These are phyloP conservation scores for Drosophila kurseongensis DNA, from an alignment of 1,140 invertebrate species.

Conservation along the genomic window DNA sequence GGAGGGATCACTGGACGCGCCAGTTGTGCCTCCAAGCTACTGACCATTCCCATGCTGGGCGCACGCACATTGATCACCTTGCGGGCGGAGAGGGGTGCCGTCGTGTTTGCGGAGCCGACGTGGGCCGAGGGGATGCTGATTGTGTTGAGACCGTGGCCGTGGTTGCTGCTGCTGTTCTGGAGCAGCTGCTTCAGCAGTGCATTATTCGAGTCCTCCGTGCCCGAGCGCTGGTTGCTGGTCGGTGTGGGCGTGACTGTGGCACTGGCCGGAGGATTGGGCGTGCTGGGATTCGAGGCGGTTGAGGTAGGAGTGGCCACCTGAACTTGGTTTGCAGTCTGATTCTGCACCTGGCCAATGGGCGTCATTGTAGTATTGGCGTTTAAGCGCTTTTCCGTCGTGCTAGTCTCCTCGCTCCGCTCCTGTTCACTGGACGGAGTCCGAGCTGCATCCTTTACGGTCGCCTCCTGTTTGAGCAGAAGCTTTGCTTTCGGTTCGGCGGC, in stretches of 20 bases:
- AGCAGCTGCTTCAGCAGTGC: conserved; percentile 95
- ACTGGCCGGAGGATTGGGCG: conserved; percentile 1
- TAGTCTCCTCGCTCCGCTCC: conserved; percentile 12
- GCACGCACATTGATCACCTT: conserved; percentile 86
- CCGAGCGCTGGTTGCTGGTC: conserved; percentile 85
- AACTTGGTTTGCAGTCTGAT: not conserved
- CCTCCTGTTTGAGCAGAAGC: conserved; percentile 43
- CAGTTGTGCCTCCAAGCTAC: conserved; percentile 90
- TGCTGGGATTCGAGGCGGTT: not conserved
- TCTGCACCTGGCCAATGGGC: conserved; percentile 10
- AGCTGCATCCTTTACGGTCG: conserved; percentile 6
- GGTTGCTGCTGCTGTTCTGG: conserved; percentile 91
- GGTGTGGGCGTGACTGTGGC: not conserved
- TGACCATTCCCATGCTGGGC: conserved; percentile 88
- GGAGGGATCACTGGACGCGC: conserved; percentile 90
- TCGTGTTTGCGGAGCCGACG: conserved; percentile 38
- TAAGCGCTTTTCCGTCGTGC: conserved; percentile 29
- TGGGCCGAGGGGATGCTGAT: conserved; percentile 60
- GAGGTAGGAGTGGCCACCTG: not conserved
- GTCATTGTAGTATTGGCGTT: conserved; percentile 24
- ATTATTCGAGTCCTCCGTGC: conserved; percentile 93
- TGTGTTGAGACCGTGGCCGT: conserved; percentile 85
- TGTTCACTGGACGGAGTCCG: conserved; percentile 20
- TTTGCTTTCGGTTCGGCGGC: conserved; percentile 34
- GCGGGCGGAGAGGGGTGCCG: conserved; percentile 84